A percentile compares a stretch with the other conserved stretches of the same genome.
Conservation (phyloP, 2,888 invertebrate genomes). For the Lepidochitona cinerea region DNA sequence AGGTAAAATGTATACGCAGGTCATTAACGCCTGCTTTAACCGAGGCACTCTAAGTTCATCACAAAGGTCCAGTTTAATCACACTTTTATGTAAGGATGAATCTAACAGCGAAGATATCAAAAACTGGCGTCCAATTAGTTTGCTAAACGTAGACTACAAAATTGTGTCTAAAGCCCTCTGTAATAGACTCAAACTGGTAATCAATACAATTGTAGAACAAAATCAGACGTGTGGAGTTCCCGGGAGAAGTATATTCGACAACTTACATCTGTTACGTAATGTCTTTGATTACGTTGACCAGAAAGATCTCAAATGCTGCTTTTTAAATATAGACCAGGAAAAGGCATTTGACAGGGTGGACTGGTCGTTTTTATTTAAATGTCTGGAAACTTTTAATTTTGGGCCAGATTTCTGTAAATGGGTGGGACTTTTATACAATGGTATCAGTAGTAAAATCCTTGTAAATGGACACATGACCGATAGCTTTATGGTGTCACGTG, state of each 20-base stretch:
- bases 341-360: conserved; percentile 43
- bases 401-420: not conserved
- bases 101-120: conserved; percentile 25
- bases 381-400: conserved; percentile 30
- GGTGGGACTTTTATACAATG: conserved; percentile 28
- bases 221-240: conserved; percentile 37
- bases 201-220: conserved; percentile 24
- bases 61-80: conserved; percentile 22
- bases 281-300: conserved; percentile 32
- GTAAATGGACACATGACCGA: conserved; percentile 1
- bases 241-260: conserved; percentile 37
- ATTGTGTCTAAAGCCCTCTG: conserved; percentile 35
- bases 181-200: conserved; percentile 28
- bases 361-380: conserved; percentile 32
- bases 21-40: conserved; percentile 16
- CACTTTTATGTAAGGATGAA: conserved; percentile 36
- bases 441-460: not conserved
- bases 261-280: conserved; percentile 32
- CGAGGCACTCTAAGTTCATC: conserved; percentile 15
- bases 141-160: conserved; percentile 40
- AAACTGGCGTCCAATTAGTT: conserved; percentile 38
- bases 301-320: conserved; percentile 28
- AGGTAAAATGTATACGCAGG: not conserved
- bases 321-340: conserved; percentile 39
- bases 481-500: not conserved